Percentiles rank a stretch among this genome's conserved stretches.
Evolutionary conservation across 2,888 invertebrate species (phyloP).

Genomic region (Erpobdella octoculata): DNA sequence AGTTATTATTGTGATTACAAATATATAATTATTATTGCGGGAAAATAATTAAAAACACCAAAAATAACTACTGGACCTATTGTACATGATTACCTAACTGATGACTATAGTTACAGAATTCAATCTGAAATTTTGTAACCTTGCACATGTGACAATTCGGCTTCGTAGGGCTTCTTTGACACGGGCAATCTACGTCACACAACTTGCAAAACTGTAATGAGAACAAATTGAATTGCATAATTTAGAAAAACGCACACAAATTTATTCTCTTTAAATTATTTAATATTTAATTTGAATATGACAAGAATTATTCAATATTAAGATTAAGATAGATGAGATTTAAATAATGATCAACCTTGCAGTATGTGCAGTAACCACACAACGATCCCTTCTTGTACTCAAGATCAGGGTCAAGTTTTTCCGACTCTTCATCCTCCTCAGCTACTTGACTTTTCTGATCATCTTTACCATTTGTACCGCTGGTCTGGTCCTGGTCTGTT

Average conservation of each 20-base stretch:
- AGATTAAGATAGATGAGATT: too few species aligned
- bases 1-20: too few species aligned
- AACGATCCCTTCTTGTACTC: slow-evolving; percentile 49
- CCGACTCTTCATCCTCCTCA: background rate
- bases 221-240: background rate
- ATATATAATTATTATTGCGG: background rate
- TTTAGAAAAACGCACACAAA: background rate
- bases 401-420: slow-evolving; percentile 36
- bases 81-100: too few species aligned
- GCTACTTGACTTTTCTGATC: background rate
- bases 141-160: slow-evolving; percentile 52
- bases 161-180: slow-evolving; percentile 43
- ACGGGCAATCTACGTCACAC: slow-evolving; percentile 49
- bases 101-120: too few species aligned
- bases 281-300: too few species aligned
- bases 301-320: too few species aligned
- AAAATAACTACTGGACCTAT: background rate
- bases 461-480: too few species aligned
- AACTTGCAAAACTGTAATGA: slow-evolving; percentile 48
- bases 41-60: background rate
- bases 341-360: slow-evolving; percentile 43
- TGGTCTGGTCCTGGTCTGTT: too few species aligned
- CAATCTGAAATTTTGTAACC: too few species aligned
- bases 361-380: slow-evolving; percentile 48
- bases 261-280: too few species aligned